phyloP scores from a whole-genome alignment of 2,888 invertebrate species.

The Pristionchus exspectatus region DNA sequence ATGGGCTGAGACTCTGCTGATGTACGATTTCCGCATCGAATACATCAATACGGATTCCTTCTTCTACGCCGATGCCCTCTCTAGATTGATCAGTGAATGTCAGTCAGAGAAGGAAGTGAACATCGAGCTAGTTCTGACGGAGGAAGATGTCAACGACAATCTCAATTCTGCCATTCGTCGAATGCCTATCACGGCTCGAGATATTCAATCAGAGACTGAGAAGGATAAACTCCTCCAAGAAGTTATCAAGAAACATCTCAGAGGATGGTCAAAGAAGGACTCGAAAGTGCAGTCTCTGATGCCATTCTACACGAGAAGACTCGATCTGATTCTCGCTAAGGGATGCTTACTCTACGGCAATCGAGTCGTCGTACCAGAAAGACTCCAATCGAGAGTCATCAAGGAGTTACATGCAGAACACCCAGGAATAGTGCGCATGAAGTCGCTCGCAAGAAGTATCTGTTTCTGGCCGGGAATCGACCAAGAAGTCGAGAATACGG shows the following conservation, averaged over 20 bases:
- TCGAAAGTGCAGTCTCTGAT: neutral
- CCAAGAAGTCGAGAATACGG: too few species aligned
- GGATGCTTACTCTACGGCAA: too few species aligned
- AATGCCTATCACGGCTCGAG: neutral
- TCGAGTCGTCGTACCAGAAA: too few species aligned
- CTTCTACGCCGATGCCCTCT: neutral
- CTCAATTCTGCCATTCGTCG: neutral
- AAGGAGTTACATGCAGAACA: too few species aligned
- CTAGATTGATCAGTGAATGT: constrained; percentile 38
- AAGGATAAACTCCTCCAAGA: constrained; percentile 22
- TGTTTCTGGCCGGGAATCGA: too few species aligned
- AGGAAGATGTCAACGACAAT: neutral
- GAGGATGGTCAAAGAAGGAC: constrained; percentile 22
- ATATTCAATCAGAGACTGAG: constrained; percentile 33
- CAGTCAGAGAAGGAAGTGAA: constrained; percentile 54
- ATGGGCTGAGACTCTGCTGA: constrained; percentile 56
- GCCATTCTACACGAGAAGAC: too few species aligned
- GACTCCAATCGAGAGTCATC: too few species aligned
- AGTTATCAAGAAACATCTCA: constrained; percentile 1
- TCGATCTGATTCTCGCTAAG: too few species aligned
- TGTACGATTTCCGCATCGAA: constrained; percentile 55
- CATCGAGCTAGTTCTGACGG: neutral
- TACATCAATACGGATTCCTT: constrained; percentile 54
- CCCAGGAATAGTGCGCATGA: too few species aligned
- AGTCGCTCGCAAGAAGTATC: too few species aligned